Evolutionary conservation across 2,888 invertebrate species (phyloP).

Genomic region (Salticus scenicus): DNA sequence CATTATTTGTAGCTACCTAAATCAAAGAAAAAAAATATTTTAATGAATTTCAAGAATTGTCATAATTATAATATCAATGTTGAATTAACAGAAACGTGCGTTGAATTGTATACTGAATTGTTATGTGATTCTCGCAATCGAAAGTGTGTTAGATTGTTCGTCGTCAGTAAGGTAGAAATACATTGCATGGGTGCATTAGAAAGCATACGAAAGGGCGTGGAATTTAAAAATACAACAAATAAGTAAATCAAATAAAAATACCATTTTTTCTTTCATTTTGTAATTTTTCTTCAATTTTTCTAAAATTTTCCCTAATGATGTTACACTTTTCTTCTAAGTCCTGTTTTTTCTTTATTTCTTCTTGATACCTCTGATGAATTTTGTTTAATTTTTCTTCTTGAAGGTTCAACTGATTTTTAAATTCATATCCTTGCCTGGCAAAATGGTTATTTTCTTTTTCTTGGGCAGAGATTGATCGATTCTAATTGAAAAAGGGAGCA

Average conservation of each 20-base stretch:
- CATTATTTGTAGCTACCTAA: too few relatives aligned
- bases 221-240: too few relatives aligned
- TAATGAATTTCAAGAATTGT: too few relatives aligned
- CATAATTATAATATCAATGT: too few relatives aligned
- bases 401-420: slow-evolving; percentile 43
- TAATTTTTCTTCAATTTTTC: slow-evolving; percentile 13
- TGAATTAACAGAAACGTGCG: too few relatives aligned
- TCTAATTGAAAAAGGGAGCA: slow-evolving; percentile 26
- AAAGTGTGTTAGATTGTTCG: too few relatives aligned
- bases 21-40: too few relatives aligned
- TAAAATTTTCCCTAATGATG: slow-evolving; percentile 22
- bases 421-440: slow-evolving; percentile 48
- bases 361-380: slow-evolving; percentile 25
- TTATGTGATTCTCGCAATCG: too few relatives aligned
- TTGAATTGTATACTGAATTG: too few relatives aligned
- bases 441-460: slow-evolving; percentile 50
- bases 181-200: too few relatives aligned
- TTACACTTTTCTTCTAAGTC: neutral
- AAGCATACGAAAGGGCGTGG: too few relatives aligned
- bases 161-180: too few relatives aligned
- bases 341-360: slow-evolving; percentile 17
- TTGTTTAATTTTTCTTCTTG: slow-evolving; percentile 42
- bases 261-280: slow-evolving; percentile 30
- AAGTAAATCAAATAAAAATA: neutral
- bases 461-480: slow-evolving; percentile 36